Evolutionary conservation across 2,888 invertebrate genomes (phyloP).

Genomic region (Lasius platythorax): DNA sequence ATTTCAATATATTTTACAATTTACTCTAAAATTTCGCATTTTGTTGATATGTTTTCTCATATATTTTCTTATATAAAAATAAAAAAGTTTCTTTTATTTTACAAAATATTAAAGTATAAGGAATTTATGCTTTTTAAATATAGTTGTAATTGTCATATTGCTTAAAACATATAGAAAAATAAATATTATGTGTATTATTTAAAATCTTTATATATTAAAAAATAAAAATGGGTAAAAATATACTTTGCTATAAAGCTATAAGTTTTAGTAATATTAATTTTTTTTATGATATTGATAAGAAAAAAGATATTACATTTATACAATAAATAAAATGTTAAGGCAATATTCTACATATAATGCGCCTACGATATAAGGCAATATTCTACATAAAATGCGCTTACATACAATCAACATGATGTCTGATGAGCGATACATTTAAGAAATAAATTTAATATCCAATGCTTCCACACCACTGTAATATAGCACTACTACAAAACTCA

Average conservation of each 20-base stretch:
- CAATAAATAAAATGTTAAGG: neutral
- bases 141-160: neutral
- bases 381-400: neutral
- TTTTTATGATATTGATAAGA: neutral
- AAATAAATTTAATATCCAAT: neutral
- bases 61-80: conserved; percentile 12
- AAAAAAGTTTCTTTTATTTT: neutral
- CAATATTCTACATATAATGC: neutral
- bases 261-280: neutral
- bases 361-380: neutral
- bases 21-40: neutral
- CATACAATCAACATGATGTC: neutral
- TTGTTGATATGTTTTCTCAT: neutral
- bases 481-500: neutral
- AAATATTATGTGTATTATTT: neutral
- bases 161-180: neutral
- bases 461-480: neutral
- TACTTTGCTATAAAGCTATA: neutral
- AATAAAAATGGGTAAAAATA: neutral
- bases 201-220: neutral
- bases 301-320: neutral
- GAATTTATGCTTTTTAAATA: neutral
- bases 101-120: neutral
- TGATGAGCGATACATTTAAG: neutral
- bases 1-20: neutral